Base-by-base conservation (phyloP, 2,888 invertebrate species). In the Petrolisthes cinctipes region DNA sequence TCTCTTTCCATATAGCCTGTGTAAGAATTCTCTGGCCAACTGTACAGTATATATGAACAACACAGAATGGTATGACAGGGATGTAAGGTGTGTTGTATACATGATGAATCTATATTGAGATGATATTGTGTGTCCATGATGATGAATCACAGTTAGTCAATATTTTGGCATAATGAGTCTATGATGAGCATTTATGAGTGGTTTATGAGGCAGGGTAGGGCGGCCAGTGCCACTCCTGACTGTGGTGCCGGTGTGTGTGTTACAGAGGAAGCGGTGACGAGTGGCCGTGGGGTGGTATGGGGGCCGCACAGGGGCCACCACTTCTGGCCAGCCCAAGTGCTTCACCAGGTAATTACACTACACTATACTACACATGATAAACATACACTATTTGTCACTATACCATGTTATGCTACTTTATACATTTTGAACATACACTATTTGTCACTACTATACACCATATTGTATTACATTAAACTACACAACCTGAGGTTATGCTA, bases 271-370 rank as follows among this genome's bases (percentile, higher is more conserved):
- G 87, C 84, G 87, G 80, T 88, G 84, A 75, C 81, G 87, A 84
- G 87, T 83, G 76, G 87, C 81, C 87, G 83, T 71, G 89, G 86
- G 82, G 86, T 89, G 86, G 86, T 89, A 71, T 89, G 89, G 89
- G 89, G 89, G 83, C 86, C 85, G 81, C 89, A 89, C 80, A 83
- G 89, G 57, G 89, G 89, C 89, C 89, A 89, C 86, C 89, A 86
- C 86, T 89, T 86, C 86, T 89, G 89, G 89, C 89, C 89, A 75
- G 89, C 89, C 75, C 86, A 86, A 86, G 89, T 86, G 78, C 89
- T 89, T 78, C 86, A 89, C 86, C 84, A 89, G 89, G 89, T 89
- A 89, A 89, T 57, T 81, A 84, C 83, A 81, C 73, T 6, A 86
- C 54, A 83, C 20, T 56, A 82, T 56, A 20, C 57, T 56, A 80